These are phyloP conservation scores for Fundulus diaphanus DNA, from an alignment of 2,797 vertebrate genomes.

Conservation along the genomic window DNA sequence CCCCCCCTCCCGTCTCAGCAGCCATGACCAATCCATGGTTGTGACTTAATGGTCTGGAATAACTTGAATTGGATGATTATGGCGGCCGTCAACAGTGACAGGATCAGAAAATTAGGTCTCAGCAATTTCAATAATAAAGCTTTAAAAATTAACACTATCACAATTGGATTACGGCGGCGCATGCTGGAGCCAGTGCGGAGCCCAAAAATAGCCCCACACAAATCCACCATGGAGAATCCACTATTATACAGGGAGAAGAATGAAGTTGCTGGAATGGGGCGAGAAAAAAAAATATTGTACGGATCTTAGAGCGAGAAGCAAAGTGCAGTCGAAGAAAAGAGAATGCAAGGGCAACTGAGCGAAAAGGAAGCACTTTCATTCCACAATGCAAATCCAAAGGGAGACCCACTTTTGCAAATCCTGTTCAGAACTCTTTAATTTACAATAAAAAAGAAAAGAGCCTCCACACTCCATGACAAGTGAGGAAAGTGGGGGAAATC, in stretches of 20 bases:
- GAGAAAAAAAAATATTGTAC: conserved; percentile 42
- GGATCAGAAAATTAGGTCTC: conserved; percentile 78
- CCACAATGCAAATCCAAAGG: conserved; percentile 60
- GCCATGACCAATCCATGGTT: conserved; percentile 55
- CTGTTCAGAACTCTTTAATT: conserved; percentile 88
- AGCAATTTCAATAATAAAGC: conserved; percentile 83
- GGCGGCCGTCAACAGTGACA: conserved; percentile 66
- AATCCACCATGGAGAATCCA: conserved; percentile 79
- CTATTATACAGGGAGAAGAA: conserved; percentile 75
- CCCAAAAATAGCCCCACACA: conserved; percentile 69
- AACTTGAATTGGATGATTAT: conserved; percentile 79
- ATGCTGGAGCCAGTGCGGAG: conserved; percentile 61
- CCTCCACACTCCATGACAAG: conserved; percentile 60
- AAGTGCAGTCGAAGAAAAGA: conserved; percentile 57
- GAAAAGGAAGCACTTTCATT: conserved; percentile 58
- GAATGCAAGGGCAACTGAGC: conserved; percentile 49
- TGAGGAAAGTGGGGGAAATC: conserved; percentile 2
- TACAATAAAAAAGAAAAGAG: conserved; percentile 73
- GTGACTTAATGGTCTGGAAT: conserved; percentile 75
- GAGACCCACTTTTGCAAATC: conserved; percentile 64
- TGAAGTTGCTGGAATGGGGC: conserved; percentile 62
- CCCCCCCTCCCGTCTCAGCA: conserved; percentile 40
- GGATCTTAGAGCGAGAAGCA: conserved; percentile 55
- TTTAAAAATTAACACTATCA: conserved; percentile 81
- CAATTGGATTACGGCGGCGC: conserved; percentile 78